phyloP scores from a whole-genome alignment of 35 echinoderm and acorn worm species.

The Ptychodera flava region DNA sequence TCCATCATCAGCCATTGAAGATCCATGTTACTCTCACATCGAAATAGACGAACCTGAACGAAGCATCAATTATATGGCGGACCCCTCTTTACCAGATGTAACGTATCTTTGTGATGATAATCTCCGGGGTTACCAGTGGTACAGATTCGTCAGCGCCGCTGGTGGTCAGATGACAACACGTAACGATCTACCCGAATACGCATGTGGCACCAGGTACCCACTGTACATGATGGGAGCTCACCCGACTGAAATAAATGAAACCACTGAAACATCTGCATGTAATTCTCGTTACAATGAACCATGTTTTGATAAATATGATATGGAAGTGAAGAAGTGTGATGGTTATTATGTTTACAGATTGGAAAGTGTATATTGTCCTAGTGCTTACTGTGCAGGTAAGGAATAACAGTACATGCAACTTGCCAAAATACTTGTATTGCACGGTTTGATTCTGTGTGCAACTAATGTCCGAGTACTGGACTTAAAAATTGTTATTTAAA shows the following conservation, averaged over 20 bases:
- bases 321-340: not conserved
- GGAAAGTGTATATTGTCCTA: not conserved
- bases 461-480: no score
- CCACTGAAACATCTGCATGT: no score
- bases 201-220: not conserved
- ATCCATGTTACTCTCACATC: not conserved
- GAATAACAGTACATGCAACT: no score
- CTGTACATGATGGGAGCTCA: not conserved
- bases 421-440: no score
- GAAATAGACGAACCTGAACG: not conserved
- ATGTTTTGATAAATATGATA: no score
- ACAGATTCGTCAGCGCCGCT: not conserved
- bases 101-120: not conserved
- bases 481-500: no score
- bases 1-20: no score
- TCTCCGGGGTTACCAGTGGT: not conserved
- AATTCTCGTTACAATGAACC: no score
- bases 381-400: not conserved
- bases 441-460: no score
- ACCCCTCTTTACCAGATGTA: not conserved
- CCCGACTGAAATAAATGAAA: no score
- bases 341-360: not conserved
- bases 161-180: not conserved
- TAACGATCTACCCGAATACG: not conserved
- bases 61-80: not conserved